phyloP scores from a whole-genome alignment of 2,113 vertebrate genomes.

The Odocoileus hemionus region DNA sequence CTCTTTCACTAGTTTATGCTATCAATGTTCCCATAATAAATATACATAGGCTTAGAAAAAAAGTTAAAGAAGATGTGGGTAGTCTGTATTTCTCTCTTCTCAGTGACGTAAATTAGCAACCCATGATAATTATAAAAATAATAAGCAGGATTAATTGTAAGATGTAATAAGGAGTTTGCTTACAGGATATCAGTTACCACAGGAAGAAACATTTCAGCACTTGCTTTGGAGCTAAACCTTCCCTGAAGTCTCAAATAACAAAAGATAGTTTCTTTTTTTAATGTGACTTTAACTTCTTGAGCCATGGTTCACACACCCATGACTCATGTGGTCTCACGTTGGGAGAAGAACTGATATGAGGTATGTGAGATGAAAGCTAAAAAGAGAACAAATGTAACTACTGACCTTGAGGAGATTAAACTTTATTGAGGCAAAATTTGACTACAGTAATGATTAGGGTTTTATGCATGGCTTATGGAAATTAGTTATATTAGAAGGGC shows the following conservation, averaged over 20 bases:
- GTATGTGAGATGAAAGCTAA: background rate
- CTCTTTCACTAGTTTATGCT: background rate
- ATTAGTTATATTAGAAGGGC: background rate
- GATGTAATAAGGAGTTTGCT: background rate
- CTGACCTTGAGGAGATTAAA: background rate
- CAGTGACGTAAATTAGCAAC: background rate
- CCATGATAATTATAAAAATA: background rate
- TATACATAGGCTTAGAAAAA: background rate
- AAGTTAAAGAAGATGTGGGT: background rate
- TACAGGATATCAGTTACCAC: background rate
- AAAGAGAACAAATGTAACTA: background rate
- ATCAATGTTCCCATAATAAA: background rate
- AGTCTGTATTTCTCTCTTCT: background rate
- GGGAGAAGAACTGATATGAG: background rate
- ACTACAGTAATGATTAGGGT: background rate
- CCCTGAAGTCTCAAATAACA: background rate
- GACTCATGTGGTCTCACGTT: background rate
- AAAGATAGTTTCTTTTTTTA: background rate
- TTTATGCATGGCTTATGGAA: constrained; percentile 25
- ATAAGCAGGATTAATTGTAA: background rate
- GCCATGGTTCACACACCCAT: background rate
- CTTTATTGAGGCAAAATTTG: background rate
- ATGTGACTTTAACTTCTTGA: background rate
- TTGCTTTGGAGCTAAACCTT: background rate
- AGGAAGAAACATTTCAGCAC: background rate